A percentile compares a stretch with the other conserved stretches of the same genome.
Evolutionary conservation across 2,113 vertebrate genomes (phyloP).

Genomic region (Gobio gobio): DNA sequence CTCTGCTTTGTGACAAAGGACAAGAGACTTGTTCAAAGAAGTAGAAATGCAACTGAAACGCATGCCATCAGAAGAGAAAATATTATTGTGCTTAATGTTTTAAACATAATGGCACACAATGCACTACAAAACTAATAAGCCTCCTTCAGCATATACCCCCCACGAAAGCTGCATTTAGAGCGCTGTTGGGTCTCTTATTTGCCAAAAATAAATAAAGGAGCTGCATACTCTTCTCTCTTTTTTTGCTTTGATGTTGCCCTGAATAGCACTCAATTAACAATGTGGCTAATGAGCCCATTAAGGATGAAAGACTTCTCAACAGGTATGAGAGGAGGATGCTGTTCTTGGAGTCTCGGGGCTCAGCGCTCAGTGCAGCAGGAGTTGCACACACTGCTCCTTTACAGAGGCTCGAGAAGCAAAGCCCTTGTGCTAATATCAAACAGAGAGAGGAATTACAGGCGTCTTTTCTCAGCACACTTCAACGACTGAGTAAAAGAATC

Average conservation of each 20-base stretch:
- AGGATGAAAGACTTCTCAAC: constrained; percentile 83
- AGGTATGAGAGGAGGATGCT: constrained; percentile 79
- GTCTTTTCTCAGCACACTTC: constrained; percentile 59
- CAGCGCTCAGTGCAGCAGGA: constrained; percentile 72
- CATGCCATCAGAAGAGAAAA: constrained; percentile 46
- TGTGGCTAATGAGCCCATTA: constrained; percentile 82
- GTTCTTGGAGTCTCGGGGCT: constrained; percentile 72
- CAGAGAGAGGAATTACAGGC: constrained; percentile 72
- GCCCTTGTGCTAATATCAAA: constrained; percentile 64
- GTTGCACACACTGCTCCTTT: constrained; percentile 68
- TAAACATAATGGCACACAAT: constrained; percentile 53
- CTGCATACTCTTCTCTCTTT: constrained; percentile 74
- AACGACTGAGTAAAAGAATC: constrained; percentile 38
- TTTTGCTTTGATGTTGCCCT: constrained; percentile 78
- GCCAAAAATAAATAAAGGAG: constrained; percentile 69
- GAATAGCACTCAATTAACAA: constrained; percentile 82
- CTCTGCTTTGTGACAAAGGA: constrained; percentile 39
- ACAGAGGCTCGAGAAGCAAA: constrained; percentile 74
- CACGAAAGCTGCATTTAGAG: constrained; percentile 63
- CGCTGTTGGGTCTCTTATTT: constrained; percentile 66
- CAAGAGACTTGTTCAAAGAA: constrained; percentile 47
- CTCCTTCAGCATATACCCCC: constrained; percentile 59
- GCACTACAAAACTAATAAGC: constrained; percentile 54
- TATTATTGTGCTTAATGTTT: constrained; percentile 55
- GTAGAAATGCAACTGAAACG: constrained; percentile 35